Base-by-base conservation (phyloP, 2,888 invertebrate genomes). In the Galerucella calmariensis region DNA sequence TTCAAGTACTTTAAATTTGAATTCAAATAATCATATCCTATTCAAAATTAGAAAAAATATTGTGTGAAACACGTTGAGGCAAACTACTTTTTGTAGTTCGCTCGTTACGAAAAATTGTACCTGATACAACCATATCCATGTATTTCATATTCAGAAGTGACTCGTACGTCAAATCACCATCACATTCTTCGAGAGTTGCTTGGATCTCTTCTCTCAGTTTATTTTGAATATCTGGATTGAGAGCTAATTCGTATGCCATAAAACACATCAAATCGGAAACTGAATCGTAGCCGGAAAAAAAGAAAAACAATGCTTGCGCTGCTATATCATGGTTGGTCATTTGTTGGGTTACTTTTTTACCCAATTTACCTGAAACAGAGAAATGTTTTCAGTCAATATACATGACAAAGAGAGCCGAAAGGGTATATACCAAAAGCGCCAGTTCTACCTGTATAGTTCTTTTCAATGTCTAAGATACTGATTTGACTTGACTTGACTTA, bases 121-220 rank as follows among this genome's bases (percentile, higher is more conserved):
- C 90, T 80, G 90, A 90, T 0, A 91, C 83, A 0, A 92, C 90
- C 91, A 91, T 91, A 73, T 92, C 92, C 87, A 92, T 82, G 75
- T 92, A 92, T 35, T 88, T 88, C 90, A 92, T 89, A 27, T 87
- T 87, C 73, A 89, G 86, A 0, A 92, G 83, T 0, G 87, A 86
- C 41, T 89, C 90, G 77, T 91, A 92, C 59, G 87, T 88, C 0
- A 91, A 83, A 16, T 87, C 86, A 5, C 87, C 88, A 0, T 79
- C 67, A 62, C 74, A 78, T 63, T 79, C 61, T 20, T 76, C 58
- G 1, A 73, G 73, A n/a, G 78, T 79, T 2, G 81, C 75, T 10
- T 81, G 77, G 58, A 85, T 82, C 80, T 92, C 92, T 58, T 88
- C 80, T 1, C 86, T 86, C 2, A 92, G 84, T 71, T 82, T 88